Percentiles rank a stretch among this genome's conserved stretches.
phyloP scores from a whole-genome alignment of 2,113 vertebrate species.

The Felis catus region DNA sequence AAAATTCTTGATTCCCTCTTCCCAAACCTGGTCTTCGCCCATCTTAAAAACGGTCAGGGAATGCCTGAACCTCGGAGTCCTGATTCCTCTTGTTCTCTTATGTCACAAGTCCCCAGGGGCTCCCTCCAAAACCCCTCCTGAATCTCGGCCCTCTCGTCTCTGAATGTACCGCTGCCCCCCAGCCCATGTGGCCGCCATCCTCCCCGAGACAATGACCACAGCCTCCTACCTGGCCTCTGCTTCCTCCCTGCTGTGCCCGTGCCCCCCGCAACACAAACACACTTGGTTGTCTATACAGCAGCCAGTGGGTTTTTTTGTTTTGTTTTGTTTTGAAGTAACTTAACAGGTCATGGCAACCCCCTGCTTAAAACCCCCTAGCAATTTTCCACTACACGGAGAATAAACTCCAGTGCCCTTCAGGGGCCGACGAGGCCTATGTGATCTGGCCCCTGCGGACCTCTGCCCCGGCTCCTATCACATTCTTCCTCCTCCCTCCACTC shows the following conservation, averaged over 20 bases:
- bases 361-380: not conserved
- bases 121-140: not conserved
- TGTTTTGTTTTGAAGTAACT: not conserved
- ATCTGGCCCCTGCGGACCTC: not conserved
- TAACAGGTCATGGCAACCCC: not conserved
- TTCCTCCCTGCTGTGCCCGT: not conserved
- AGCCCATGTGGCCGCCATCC: not conserved
- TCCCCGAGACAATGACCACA: accelerated
- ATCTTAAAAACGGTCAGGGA: not conserved
- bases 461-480: not conserved
- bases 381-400: not conserved
- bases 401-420: not conserved
- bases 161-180: not conserved
- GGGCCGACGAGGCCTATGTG: accelerated
- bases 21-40: not conserved
- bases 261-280: not conserved
- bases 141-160: not conserved
- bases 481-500: not conserved
- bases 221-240: not conserved
- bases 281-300: not conserved
- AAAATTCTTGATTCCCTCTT: not conserved
- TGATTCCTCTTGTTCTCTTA: not conserved
- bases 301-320: not conserved
- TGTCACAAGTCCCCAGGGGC: accelerated
- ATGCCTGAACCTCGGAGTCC: not conserved